Evolutionary conservation across 2,113 vertebrate species (phyloP).

Genomic region (Malurus cyaneus): DNA sequence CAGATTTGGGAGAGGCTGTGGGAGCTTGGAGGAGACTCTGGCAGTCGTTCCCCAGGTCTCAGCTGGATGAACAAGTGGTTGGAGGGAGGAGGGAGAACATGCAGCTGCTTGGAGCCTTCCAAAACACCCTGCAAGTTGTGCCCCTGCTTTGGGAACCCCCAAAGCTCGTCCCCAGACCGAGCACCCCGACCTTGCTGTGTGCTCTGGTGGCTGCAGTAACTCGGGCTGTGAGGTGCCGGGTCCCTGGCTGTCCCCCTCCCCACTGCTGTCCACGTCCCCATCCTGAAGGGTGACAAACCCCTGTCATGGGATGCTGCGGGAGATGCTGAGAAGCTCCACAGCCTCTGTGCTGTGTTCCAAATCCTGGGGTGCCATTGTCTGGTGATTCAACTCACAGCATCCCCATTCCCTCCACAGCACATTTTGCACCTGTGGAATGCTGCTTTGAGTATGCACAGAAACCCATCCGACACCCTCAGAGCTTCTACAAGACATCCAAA

Average conservation of each 20-base stretch:
- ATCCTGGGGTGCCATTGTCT: fast-evolving
- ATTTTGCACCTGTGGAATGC: not conserved
- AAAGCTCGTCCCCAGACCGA: fast-evolving
- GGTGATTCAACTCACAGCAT: fast-evolving
- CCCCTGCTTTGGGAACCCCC: not conserved
- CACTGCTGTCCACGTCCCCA: fast-evolving
- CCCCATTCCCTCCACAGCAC: not conserved
- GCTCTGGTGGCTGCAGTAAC: not conserved
- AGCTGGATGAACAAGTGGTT: not conserved
- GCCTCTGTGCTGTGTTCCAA: fast-evolving
- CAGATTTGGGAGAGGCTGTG: not conserved
- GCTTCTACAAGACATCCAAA: not conserved
- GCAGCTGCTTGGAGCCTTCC: not conserved
- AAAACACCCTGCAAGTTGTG: not conserved
- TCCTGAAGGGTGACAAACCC: not conserved
- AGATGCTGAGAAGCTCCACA: not conserved
- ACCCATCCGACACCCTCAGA: fast-evolving
- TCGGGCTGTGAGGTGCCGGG: fast-evolving
- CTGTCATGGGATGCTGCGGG: fast-evolving
- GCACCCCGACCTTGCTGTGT: fast-evolving
- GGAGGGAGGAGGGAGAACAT: not conserved
- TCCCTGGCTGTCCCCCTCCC: not conserved
- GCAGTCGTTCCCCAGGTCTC: not conserved
- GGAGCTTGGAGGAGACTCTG: not conserved
- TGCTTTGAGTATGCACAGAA: fast-evolving